phyloP scores from a whole-genome alignment of 2,113 vertebrate genomes.

The Melanerpes formicivorus region DNA sequence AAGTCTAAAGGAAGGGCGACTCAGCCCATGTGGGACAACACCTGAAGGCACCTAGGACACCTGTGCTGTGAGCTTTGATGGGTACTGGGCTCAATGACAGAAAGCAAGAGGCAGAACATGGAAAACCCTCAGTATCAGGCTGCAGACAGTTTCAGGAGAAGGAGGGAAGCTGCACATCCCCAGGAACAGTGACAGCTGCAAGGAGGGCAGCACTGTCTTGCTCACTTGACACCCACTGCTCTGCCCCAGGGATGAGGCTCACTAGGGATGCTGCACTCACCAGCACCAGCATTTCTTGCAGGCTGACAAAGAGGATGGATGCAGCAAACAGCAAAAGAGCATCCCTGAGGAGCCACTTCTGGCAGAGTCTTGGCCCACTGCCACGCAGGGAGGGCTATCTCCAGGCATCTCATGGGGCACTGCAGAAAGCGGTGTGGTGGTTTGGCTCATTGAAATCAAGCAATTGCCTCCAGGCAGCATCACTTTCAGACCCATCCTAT shows the following conservation, averaged over 20 bases:
- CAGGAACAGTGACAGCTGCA: neutral
- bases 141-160: neutral
- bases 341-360: neutral
- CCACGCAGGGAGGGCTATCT: neutral
- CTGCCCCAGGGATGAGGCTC: accelerated
- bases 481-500: accelerated
- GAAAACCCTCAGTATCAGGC: neutral
- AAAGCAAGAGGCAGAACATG: neutral
- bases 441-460: neutral
- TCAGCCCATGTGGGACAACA: accelerated
- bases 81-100: neutral
- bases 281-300: neutral
- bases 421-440: neutral
- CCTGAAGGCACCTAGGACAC: neutral
- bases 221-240: neutral
- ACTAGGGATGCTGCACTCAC: neutral
- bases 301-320: neutral
- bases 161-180: neutral
- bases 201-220: neutral
- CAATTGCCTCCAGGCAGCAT: neutral
- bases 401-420: neutral
- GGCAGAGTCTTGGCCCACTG: neutral
- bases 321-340: neutral
- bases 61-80: neutral
- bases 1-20: neutral